These are phyloP conservation scores for Nyctalus aviator DNA, from an alignment of 2,797 vertebrate species.

Conservation along the genomic window DNA sequence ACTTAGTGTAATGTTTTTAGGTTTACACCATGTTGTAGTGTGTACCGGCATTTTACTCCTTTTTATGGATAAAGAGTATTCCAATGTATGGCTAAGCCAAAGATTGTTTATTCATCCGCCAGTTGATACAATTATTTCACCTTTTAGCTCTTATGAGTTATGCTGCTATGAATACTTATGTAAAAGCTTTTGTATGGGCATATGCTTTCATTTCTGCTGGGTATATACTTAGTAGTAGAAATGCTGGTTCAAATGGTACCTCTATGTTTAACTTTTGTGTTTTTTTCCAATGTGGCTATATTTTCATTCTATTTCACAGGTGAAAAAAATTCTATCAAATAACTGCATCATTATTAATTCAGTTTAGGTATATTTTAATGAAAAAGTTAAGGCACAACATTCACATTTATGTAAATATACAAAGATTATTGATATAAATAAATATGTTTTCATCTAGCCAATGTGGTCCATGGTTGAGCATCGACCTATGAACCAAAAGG, in stretches of 20 bases:
- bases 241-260: background rate
- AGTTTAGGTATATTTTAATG: background rate
- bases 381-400: background rate
- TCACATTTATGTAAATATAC: background rate
- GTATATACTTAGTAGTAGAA: background rate
- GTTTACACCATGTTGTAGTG: background rate
- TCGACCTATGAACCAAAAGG: too few relatives aligned
- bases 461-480: too few relatives aligned
- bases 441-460: background rate
- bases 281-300: background rate
- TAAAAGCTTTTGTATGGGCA: background rate
- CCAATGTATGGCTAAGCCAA: background rate
- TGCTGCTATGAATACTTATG: background rate
- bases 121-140: background rate
- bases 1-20: background rate
- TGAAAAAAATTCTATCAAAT: background rate
- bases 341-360: background rate
- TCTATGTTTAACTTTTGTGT: background rate
- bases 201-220: constrained; percentile 6
- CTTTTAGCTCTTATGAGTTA: background rate
- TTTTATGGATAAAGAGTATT: constrained; percentile 9
- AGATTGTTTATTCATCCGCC: background rate
- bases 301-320: background rate
- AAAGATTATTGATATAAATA: background rate
- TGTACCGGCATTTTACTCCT: background rate